Conservation (phyloP, 2,888 invertebrate genomes). For the Chaetoderma sp. region DNA sequence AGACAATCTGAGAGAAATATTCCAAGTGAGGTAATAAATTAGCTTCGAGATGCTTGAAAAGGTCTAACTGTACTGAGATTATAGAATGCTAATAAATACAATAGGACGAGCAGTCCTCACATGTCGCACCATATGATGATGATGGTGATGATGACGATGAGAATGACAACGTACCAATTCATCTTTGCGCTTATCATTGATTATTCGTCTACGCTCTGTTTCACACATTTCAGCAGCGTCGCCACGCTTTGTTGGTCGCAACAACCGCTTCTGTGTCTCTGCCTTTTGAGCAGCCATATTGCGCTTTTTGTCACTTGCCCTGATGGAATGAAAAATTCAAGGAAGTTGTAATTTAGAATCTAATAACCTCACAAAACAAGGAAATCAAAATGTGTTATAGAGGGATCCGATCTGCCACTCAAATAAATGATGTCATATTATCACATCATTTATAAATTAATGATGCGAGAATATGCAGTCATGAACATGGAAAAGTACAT, state of each 20-base stretch:
- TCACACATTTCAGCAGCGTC: conserved; percentile 53
- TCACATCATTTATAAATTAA: too few species aligned
- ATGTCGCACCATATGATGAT: too few species aligned
- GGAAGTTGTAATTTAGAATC: too few species aligned
- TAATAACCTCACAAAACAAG: neutral
- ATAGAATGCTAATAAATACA: too few species aligned
- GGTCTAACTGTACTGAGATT: too few species aligned
- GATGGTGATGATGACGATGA: too few species aligned
- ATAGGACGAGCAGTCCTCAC: too few species aligned
- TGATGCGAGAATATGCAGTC: too few species aligned
- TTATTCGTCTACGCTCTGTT: conserved; percentile 49
- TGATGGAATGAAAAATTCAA: conserved; percentile 28
- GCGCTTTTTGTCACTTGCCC: conserved; percentile 64
- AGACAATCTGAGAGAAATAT: too few species aligned
- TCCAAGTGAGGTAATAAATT: too few species aligned
- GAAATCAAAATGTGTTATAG: neutral
- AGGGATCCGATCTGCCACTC: neutral
- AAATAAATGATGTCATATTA: neutral
- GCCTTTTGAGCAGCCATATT: conserved; percentile 67
- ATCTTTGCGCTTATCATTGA: conserved; percentile 59
- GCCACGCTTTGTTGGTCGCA: conserved; percentile 53
- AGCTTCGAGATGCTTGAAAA: too few species aligned
- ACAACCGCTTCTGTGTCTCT: conserved; percentile 64
- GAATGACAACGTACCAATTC: conserved; percentile 64
- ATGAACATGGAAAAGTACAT: neutral